phyloP scores from a whole-genome alignment of 1,140 invertebrate genomes.

The Drosophila pectinifera region DNA sequence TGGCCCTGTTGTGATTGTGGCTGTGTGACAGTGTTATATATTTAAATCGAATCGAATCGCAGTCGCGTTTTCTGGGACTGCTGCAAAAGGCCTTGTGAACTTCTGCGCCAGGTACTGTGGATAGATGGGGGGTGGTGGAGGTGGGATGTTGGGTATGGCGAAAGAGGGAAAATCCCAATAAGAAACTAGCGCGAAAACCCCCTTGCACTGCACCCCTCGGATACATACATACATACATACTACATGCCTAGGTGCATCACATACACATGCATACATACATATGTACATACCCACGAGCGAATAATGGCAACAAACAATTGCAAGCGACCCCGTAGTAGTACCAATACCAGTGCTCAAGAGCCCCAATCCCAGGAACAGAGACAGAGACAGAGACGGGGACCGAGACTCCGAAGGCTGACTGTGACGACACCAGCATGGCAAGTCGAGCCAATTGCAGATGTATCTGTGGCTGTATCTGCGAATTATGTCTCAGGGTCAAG shows the following conservation, averaged over 20 bases:
- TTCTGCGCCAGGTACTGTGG: conserved; percentile 74
- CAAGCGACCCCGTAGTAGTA: conserved; percentile 26
- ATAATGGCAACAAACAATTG: conserved; percentile 55
- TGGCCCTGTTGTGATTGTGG: conserved; percentile 53
- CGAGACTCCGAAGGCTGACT: conserved; percentile 62
- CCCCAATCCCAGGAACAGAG: conserved; percentile 6
- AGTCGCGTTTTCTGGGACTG: conserved; percentile 55
- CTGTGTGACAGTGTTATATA: conserved; percentile 35
- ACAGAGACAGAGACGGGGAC: conserved; percentile 24
- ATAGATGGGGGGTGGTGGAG: conserved; percentile 4
- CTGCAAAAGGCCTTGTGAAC: conserved; percentile 58
- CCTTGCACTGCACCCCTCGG: background rate
- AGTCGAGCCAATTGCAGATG: conserved; percentile 43
- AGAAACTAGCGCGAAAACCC: conserved; percentile 67
- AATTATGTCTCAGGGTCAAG: conserved; percentile 59
- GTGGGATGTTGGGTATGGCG: conserved; percentile 12
- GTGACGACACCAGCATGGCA: conserved; percentile 64
- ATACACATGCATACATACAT: conserved; percentile 16
- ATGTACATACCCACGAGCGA: conserved; percentile 15
- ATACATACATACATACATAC: conserved; percentile 8
- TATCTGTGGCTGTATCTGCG: conserved; percentile 24
- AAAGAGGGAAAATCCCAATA: conserved; percentile 50
- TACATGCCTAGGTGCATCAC: conserved; percentile 14
- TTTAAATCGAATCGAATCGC: conserved; percentile 56
- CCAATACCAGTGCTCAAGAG: conserved; percentile 7